Base-by-base conservation (phyloP, 1,140 invertebrate species). In the Danaus melanippus region DNA sequence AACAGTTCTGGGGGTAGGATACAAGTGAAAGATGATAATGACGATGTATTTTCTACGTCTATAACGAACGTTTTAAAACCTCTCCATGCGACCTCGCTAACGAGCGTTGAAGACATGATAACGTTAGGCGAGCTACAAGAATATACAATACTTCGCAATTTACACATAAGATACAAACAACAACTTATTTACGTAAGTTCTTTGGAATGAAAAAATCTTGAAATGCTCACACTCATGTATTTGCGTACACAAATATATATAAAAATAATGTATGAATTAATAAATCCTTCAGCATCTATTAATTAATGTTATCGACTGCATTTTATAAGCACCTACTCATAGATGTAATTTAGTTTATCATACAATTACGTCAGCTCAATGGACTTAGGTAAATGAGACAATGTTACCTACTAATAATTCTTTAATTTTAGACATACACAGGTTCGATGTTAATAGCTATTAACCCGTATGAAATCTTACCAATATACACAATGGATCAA, bases 51-150 rank as follows among this genome's bases (percentile, higher is more conserved):
- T 43, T 88, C 80, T 53, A 86, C 91, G 32, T 71, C 87, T 9
- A 69, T 87, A 1, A 81, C 84, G 8, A 87, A 90, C 71, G 84
- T 92, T 32, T 89, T 97, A 46, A 94, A 95, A 75, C 90, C 92
- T 32, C 95, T 98, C 92, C 96, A 98, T 80, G 88, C 92, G 3
- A 94, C 94, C 1, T 97, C 95, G 0, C 88, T 95, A 21, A 88
- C 92, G 61, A 94, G 94, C 46, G 95, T 98, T 6, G 96, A 97
- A 82, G 96, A 98, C 80, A 97, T 98, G 96, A 97, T 98, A 60
- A 93, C 92, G 12, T 86, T 98, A 42, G 95, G 94, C 8, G 97
- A 98, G 87, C 87, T 98, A 12, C 95, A 98, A 76, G 96, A 98
- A 82, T 94, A 95, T 69, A 95, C 96, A 8, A 97, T 98, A 66